Evolutionary conservation across 2,888 invertebrate species (phyloP).

Genomic region (Drosophila prostipennis): DNA sequence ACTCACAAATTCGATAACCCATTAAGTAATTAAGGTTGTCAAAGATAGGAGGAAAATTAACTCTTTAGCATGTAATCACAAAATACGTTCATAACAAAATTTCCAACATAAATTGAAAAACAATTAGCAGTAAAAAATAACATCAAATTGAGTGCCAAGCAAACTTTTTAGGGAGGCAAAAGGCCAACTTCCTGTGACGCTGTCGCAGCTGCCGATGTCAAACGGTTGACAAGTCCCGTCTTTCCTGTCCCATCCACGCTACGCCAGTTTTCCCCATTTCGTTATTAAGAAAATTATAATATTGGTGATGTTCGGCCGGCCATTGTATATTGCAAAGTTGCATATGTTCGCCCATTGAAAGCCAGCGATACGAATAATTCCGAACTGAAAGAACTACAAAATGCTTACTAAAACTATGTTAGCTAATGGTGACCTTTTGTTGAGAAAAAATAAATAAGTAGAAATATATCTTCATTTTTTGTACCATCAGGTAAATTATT

Average conservation of each 20-base stretch:
- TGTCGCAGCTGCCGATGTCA: slow-evolving; percentile 39
- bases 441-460: background rate
- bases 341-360: slow-evolving; percentile 29
- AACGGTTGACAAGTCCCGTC: slow-evolving; percentile 31
- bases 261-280: slow-evolving; percentile 26
- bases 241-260: slow-evolving; percentile 9
- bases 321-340: slow-evolving; percentile 22
- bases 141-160: slow-evolving; percentile 30
- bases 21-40: slow-evolving; percentile 40
- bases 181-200: slow-evolving; percentile 21
- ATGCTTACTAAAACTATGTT: background rate
- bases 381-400: background rate
- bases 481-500: background rate
- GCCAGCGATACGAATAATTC: slow-evolving; percentile 18
- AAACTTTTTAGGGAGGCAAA: slow-evolving; percentile 20
- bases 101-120: slow-evolving; percentile 61
- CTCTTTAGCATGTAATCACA: slow-evolving; percentile 17
- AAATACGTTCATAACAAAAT: slow-evolving; percentile 52
- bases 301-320: slow-evolving; percentile 22
- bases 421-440: background rate
- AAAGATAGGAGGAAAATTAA: slow-evolving; percentile 27
- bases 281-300: slow-evolving; percentile 36
- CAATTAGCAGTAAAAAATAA: slow-evolving; percentile 63
- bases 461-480: background rate
- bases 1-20: slow-evolving; percentile 9